Evolutionary conservation across 2,113 vertebrate genomes (phyloP).

Genomic region (Rattus rattus): DNA sequence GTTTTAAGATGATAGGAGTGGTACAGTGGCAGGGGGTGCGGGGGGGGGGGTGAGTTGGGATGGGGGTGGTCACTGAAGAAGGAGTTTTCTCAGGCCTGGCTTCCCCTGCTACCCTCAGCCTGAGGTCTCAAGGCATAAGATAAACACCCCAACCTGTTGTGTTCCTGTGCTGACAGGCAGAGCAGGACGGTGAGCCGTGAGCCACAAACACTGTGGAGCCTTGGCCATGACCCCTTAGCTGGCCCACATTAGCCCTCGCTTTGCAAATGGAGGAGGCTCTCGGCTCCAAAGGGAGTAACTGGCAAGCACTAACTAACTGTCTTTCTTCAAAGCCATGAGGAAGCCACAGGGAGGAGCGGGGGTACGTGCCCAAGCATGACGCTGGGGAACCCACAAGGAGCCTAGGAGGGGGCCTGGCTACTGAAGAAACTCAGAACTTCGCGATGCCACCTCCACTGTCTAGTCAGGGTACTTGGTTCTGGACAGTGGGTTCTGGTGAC

Average conservation of each 20-base stretch:
- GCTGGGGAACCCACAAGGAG: constrained; percentile 20
- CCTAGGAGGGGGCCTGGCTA: constrained; percentile 23
- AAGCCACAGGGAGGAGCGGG: constrained; percentile 55
- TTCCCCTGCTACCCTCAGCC: background rate
- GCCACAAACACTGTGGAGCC: background rate
- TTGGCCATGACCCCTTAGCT: background rate
- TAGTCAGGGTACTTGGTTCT: background rate
- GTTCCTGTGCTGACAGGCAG: background rate
- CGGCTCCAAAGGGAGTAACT: constrained; percentile 63
- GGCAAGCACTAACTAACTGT: constrained; percentile 66
- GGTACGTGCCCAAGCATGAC: constrained; percentile 65
- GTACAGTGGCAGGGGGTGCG: background rate
- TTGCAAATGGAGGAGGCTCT: background rate
- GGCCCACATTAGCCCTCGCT: too few relatives aligned
- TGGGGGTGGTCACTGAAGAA: background rate
- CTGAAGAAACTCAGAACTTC: background rate
- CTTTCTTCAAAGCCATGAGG: constrained; percentile 59
- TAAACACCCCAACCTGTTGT: background rate
- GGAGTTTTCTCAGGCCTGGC: background rate
- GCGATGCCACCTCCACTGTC: background rate
- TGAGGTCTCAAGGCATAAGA: background rate
- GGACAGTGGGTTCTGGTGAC: background rate
- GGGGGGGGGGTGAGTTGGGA: too few relatives aligned
- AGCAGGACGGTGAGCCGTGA: background rate
- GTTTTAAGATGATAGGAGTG: background rate